phyloP scores from a whole-genome alignment of 2,888 invertebrate genomes.

The Euzetes globulus region DNA sequence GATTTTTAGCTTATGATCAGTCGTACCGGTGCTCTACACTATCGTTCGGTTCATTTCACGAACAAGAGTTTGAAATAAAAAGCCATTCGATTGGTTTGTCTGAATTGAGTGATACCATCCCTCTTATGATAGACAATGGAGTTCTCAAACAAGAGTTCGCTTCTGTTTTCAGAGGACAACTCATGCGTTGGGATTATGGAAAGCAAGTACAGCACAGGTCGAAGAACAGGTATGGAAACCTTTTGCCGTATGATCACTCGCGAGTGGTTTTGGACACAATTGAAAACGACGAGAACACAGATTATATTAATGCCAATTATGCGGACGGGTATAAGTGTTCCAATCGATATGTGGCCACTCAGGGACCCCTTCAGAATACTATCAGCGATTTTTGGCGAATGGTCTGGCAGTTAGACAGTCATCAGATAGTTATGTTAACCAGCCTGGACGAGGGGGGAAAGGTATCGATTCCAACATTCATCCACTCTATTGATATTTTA shows the following conservation, averaged over 20 bases:
- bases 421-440: conserved; percentile 51
- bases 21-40: conserved; percentile 11
- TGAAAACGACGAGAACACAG: conserved; percentile 51
- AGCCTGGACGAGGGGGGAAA: conserved; percentile 51
- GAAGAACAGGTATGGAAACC: conserved; percentile 98
- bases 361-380: conserved; percentile 51
- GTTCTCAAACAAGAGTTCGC: conserved; percentile 29
- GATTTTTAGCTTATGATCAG: not conserved
- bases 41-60: conserved; percentile 3
- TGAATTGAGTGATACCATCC: conserved; percentile 16
- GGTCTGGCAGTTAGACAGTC: conserved; percentile 51
- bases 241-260: conserved; percentile 97
- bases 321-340: conserved; percentile 59
- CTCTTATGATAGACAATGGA: conserved; percentile 24
- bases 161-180: conserved; percentile 61
- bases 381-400: conserved; percentile 52
- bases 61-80: conserved; percentile 29
- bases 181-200: conserved; percentile 99
- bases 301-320: conserved; percentile 98
- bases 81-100: conserved; percentile 20
- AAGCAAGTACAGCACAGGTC: conserved; percentile 95
- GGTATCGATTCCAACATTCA: conserved; percentile 44
- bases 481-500: not conserved
- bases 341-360: conserved; percentile 51
- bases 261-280: conserved; percentile 68